These are phyloP conservation scores for Zaprionus obscuricornis DNA, from an alignment of 2,888 invertebrate genomes.

Conservation along the genomic window DNA sequence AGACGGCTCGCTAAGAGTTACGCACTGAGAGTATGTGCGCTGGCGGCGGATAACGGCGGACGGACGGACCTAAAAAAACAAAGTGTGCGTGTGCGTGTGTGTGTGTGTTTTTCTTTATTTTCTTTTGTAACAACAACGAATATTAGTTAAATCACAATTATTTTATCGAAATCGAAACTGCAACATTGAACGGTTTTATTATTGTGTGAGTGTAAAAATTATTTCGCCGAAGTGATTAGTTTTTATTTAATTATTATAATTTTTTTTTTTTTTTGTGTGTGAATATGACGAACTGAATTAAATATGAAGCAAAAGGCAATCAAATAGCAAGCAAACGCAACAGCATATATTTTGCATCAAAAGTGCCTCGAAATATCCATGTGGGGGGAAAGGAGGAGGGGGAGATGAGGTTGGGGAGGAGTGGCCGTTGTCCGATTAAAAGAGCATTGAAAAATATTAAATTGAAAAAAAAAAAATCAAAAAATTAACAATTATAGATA, in stretches of 20 bases:
- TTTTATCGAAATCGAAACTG: slow-evolving; percentile 32
- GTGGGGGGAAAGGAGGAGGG: slow-evolving; percentile 12
- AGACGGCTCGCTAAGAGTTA: slow-evolving; percentile 55
- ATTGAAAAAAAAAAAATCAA: slow-evolving; percentile 30
- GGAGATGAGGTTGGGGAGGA: no score
- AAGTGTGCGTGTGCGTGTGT: slow-evolving; percentile 49
- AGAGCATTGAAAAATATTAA: slow-evolving; percentile 10
- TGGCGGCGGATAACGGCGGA: slow-evolving; percentile 57
- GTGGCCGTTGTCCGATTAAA: no score
- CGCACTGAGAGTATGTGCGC: slow-evolving; percentile 50
- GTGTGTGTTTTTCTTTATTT: slow-evolving; percentile 50
- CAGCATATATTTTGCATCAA: slow-evolving; percentile 40
- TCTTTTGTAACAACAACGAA: slow-evolving; percentile 53
- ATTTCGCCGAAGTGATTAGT: slow-evolving; percentile 29
- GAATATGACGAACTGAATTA: slow-evolving; percentile 46
- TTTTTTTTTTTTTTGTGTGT: no score
- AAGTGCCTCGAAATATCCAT: slow-evolving; percentile 33
- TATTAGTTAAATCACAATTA: slow-evolving; percentile 50
- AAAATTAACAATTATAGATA: slow-evolving; percentile 49
- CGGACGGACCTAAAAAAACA: slow-evolving; percentile 49
- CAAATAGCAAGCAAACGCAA: slow-evolving; percentile 20
- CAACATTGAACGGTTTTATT: slow-evolving; percentile 21
- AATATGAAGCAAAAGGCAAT: slow-evolving; percentile 12
- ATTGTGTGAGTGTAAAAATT: slow-evolving; percentile 48
- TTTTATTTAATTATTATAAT: no score